Conservation (phyloP, 2,888 invertebrate genomes). For the Brachypalpus laphriformis region DNA sequence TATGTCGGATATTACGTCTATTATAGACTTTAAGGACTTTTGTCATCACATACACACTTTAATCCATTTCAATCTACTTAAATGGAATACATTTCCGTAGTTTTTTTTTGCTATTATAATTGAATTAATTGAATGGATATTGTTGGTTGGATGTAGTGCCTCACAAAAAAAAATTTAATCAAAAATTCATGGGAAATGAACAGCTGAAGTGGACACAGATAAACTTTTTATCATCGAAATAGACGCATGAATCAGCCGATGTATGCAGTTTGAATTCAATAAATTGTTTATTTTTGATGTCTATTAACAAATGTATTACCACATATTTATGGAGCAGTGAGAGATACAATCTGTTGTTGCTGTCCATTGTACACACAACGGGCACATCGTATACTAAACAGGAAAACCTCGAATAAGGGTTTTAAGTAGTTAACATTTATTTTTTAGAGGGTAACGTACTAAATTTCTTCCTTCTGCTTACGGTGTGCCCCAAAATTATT, state of each 20-base stretch:
- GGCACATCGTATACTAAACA: no score
- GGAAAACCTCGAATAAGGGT: no score
- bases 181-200: neutral
- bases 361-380: no score
- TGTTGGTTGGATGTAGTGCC: neutral
- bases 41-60: neutral
- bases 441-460: no score
- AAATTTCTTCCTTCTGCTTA: no score
- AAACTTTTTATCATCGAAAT: neutral
- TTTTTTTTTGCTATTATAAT: neutral
- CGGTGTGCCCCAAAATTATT: no score
- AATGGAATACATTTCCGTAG: neutral
- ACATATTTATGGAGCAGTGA: no score
- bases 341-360: no score
- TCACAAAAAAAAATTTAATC: neutral
- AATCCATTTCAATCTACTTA: conserved; percentile 22
- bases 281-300: neutral
- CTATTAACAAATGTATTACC: neutral
- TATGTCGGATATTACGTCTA: neutral
- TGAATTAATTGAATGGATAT: conserved; percentile 12
- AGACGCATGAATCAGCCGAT: neutral
- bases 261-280: neutral
- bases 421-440: no score
- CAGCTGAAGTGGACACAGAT: neutral
- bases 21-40: conserved; percentile 14